Evolutionary conservation across 2,888 invertebrate species (phyloP), one percentile per base, ranked within the genome.

Genomic region (Labia minor): DNA sequence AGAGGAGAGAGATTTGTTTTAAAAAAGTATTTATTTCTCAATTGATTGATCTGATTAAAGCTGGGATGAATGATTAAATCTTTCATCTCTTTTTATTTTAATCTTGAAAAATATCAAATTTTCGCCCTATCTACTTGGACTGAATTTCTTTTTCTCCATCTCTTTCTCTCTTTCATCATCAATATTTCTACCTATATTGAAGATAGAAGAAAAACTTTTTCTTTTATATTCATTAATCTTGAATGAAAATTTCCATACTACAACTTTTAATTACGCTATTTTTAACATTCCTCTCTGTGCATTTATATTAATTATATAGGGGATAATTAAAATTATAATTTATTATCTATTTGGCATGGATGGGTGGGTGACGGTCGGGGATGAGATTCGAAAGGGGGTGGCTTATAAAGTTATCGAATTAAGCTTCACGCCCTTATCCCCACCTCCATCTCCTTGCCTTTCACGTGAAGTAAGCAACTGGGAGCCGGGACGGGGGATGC

Each of bases 251-350:
- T 49, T 49, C 49, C 8, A 4, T 49, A 49, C 8, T 49, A 49
- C 49, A 49, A 49, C 49, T 49, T 49, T 49, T 49, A 49, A 49
- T 49, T 49, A 49, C 49, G 49, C 49, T 49, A 49, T 49, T 49
- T 49, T 49, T 49, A 49, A 49, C 49, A 49, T 49, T 49, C 49
- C 8, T 49, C 16, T 26, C 8, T 16, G 49, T 49, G 49, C 49
- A 49, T 49, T 49, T 49, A 49, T 49, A 49, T 49, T 49, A 49
- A 49, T 49, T 49, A 49, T 49, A 49, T 49, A 49, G 49, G 26
- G 26, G 49, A 49, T 49, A 49, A 49, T 49, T 49, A 49, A 49
- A 49, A 49, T 49, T 49, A 49, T 49, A 49, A 49, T 49, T 49
- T 49, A 49, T 49, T 49, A 49, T 49, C 49, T 49, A 49, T 49